phyloP scores from a whole-genome alignment of 2,113 vertebrate species.

The Lepisosteus osseus region DNA sequence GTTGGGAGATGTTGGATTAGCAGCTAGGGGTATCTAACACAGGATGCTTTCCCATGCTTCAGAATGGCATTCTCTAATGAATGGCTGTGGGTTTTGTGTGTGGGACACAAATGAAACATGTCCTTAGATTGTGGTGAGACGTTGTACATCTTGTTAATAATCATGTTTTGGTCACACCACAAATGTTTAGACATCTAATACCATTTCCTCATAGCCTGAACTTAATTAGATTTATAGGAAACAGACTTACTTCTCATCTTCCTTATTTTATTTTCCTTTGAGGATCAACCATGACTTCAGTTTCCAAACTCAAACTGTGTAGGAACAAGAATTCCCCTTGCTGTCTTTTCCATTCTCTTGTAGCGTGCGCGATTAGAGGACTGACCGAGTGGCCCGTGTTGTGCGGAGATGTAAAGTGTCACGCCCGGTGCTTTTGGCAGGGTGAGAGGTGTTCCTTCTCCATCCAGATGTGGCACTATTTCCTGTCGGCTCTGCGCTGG shows the following conservation, averaged over 20 bases:
- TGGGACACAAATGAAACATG: conserved; percentile 47
- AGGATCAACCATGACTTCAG: too few relatives aligned
- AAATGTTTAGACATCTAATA: conserved; percentile 35
- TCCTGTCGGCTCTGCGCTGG: conserved; percentile 81
- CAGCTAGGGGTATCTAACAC: too few relatives aligned
- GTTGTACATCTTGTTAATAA: conserved; percentile 62
- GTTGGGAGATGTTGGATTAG: too few relatives aligned
- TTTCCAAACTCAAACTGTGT: too few relatives aligned
- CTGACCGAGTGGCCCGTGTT: too few relatives aligned
- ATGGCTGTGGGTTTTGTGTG: conserved; percentile 48
- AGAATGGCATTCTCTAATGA: conserved; percentile 14
- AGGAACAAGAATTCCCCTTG: too few relatives aligned
- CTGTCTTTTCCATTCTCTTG: too few relatives aligned
- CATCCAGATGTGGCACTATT: conserved; percentile 97
- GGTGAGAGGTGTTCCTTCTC: conserved; percentile 96
- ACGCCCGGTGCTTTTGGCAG: conserved; percentile 46
- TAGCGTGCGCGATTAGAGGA: too few relatives aligned
- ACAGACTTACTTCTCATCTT: conserved; percentile 24
- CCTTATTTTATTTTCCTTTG: conserved; percentile 30
- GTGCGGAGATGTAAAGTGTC: too few relatives aligned
- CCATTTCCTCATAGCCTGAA: conserved; percentile 59
- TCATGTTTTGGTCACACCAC: conserved; percentile 45
- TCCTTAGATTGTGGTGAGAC: conserved; percentile 53
- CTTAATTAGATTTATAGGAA: conserved; percentile 58
- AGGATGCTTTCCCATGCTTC: too few relatives aligned